A percentile compares a stretch with the other conserved stretches of the same genome.
These are phyloP conservation scores for Pyrrhia umbra DNA, from an alignment of 2,888 invertebrate genomes.

Conservation along the genomic window DNA sequence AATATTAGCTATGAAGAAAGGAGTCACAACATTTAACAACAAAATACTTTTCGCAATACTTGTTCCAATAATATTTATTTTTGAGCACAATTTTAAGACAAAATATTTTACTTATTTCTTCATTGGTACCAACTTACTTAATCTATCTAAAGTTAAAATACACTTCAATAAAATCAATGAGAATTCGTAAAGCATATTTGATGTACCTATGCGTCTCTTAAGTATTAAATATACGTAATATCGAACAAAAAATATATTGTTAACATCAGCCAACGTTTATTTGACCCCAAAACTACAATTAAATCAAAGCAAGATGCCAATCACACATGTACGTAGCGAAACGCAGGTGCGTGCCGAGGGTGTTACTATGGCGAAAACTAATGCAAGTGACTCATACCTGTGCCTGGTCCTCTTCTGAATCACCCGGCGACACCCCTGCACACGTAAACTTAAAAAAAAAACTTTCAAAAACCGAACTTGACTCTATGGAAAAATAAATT, in stretches of 20 bases:
- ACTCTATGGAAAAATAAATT: background rate
- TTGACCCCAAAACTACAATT: conserved; percentile 25
- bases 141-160: too few relatives aligned
- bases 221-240: too few relatives aligned
- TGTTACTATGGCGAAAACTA: conserved; percentile 86
- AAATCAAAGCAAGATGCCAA: conserved; percentile 61
- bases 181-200: too few relatives aligned
- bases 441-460: conserved; percentile 59
- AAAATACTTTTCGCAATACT: background rate
- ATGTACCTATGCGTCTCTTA: too few relatives aligned
- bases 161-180: too few relatives aligned
- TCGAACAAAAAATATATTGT: background rate
- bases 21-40: background rate
- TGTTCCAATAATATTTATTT: background rate
- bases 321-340: conserved; percentile 50
- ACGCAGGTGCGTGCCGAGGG: conserved; percentile 78
- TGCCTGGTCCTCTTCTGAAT: conserved; percentile 83
- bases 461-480: conserved; percentile 42
- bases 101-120: too few relatives aligned
- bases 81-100: too few relatives aligned
- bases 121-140: too few relatives aligned
- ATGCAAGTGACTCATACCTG: conserved; percentile 85
- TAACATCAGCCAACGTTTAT: background rate
- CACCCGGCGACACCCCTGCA: conserved; percentile 85
- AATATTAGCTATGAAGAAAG: background rate